These are phyloP conservation scores for Pemphigus obesinymphae DNA, from an alignment of 1,140 invertebrate genomes.

Conservation along the genomic window DNA sequence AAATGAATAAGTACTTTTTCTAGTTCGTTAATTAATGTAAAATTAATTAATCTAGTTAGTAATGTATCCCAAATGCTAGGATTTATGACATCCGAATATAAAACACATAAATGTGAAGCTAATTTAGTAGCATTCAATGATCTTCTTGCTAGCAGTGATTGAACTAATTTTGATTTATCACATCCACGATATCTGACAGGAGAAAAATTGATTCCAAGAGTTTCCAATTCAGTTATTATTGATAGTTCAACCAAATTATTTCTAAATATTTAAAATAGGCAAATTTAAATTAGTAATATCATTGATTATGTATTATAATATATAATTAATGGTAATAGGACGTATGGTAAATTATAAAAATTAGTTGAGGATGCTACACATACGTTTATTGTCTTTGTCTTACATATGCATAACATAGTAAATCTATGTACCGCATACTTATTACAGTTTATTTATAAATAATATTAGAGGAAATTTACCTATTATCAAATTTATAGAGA, in stretches of 20 bases:
- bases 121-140: constrained; percentile 2
- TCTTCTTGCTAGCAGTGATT: constrained; percentile 14
- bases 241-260: constrained; percentile 50
- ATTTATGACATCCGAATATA: constrained; percentile 8
- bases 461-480: too few species aligned
- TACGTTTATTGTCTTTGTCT: too few species aligned
- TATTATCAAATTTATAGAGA: too few species aligned
- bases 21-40: constrained; percentile 30
- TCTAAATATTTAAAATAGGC: constrained; percentile 46
- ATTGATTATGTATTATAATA: too few species aligned
- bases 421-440: too few species aligned
- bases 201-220: constrained; percentile 49
- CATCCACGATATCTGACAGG: constrained; percentile 29
- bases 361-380: not conserved
- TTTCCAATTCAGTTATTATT: constrained; percentile 52
- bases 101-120: constrained; percentile 31
- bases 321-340: too few species aligned
- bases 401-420: too few species aligned
- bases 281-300: constrained; percentile 14
- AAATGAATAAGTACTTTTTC: constrained; percentile 37
- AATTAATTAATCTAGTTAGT: constrained; percentile 21
- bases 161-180: constrained; percentile 31
- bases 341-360: not conserved
- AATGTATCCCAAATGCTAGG: constrained; percentile 29
- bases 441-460: too few species aligned